These are phyloP conservation scores for Pocillopora meandrina DNA, from an alignment of 92 coral and sea anemone genomes.

Conservation along the genomic window DNA sequence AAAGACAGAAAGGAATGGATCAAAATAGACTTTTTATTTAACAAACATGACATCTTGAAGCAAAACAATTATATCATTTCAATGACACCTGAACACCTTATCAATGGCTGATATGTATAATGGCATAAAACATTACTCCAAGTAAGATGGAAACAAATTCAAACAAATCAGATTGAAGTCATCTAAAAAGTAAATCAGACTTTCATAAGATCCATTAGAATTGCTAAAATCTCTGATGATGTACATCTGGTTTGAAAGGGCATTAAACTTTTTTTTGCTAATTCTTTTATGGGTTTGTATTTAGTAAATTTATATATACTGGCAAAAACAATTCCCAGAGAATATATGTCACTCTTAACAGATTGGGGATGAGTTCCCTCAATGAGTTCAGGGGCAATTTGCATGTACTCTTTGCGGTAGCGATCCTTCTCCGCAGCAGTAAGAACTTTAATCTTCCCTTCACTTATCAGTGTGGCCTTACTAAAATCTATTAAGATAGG, in stretches of 20 bases:
- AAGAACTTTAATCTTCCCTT: too few species aligned
- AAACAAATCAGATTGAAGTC: neutral
- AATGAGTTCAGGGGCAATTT: conserved; percentile 43
- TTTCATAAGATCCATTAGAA: conserved; percentile 18
- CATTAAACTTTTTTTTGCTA: conserved; percentile 49
- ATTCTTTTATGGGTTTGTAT: conserved; percentile 43
- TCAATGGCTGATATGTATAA: too few species aligned
- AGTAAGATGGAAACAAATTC: neutral
- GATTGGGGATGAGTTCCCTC: conserved; percentile 8
- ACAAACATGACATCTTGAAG: too few species aligned
- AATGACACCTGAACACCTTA: too few species aligned
- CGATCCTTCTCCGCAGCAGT: too few species aligned
- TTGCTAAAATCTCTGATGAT: conserved; percentile 36
- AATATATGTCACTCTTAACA: conserved; percentile 15
- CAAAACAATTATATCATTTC: too few species aligned
- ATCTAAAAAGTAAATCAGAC: neutral
- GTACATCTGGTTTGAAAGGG: conserved; percentile 46
- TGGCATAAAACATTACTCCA: too few species aligned
- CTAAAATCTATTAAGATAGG: too few species aligned
- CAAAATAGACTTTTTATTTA: too few species aligned
- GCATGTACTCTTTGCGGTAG: too few species aligned
- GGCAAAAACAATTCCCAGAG: conserved; percentile 35
- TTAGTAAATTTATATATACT: conserved; percentile 14
- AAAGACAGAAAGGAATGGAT: too few species aligned
- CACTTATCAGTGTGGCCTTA: too few species aligned